phyloP scores from a whole-genome alignment of 2,113 vertebrate species.

The Barbus barbus region DNA sequence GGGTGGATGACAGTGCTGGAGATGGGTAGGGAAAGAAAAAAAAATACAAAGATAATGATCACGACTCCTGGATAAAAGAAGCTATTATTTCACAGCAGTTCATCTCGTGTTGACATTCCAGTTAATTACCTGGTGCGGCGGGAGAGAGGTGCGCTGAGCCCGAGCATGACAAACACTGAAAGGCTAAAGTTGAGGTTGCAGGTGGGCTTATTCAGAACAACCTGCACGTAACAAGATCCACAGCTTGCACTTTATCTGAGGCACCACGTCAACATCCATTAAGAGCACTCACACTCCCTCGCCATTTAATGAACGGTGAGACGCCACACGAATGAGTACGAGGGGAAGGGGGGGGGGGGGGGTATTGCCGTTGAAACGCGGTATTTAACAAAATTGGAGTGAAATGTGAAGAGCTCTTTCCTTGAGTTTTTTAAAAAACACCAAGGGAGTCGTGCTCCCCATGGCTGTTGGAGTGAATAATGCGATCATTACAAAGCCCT shows the following conservation, averaged over 20 bases:
- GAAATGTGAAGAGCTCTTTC: constrained; percentile 20
- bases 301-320: constrained; percentile 2
- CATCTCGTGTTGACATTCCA: constrained; percentile 66
- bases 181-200: constrained; percentile 37
- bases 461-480: constrained; percentile 29
- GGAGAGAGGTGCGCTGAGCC: constrained; percentile 38
- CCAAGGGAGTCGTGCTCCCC: background rate
- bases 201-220: constrained; percentile 46
- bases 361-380: background rate
- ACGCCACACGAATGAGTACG: constrained; percentile 9
- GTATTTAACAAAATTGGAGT: constrained; percentile 29
- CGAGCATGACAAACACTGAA: constrained; percentile 50
- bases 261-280: constrained; percentile 47
- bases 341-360: background rate
- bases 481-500: constrained; percentile 3
- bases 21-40: constrained; percentile 46
- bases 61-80: constrained; percentile 66
- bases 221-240: constrained; percentile 49
- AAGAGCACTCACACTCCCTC: constrained; percentile 9
- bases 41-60: constrained; percentile 68
- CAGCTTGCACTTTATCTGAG: constrained; percentile 40
- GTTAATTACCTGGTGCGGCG: constrained; percentile 66
- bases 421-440: constrained; percentile 3
- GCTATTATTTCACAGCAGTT: constrained; percentile 65
- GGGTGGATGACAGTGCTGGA: constrained; percentile 30